Conservation (phyloP, 2,113 vertebrate species). For the Balaeniceps rex region DNA sequence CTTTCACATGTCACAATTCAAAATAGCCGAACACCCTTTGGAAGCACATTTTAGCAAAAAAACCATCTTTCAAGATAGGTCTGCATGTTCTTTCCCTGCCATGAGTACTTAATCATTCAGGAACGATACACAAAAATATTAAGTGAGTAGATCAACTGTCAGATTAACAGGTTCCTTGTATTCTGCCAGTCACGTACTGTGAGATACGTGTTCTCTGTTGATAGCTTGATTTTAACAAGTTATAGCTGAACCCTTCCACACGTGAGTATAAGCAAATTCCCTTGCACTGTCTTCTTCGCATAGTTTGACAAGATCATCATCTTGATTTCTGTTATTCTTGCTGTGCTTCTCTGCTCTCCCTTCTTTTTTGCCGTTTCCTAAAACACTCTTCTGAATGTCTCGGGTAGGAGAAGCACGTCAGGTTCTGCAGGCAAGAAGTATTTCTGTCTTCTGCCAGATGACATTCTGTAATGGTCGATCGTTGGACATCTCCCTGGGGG, state of each 20-base stretch:
- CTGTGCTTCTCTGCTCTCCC: not conserved
- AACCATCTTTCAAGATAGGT: not conserved
- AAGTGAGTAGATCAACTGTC: not conserved
- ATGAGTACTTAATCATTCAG: not conserved
- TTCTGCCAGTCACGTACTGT: not conserved
- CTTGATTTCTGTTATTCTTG: not conserved
- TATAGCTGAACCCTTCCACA: not conserved
- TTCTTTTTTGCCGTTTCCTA: not conserved
- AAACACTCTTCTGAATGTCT: not conserved
- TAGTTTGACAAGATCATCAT: not conserved
- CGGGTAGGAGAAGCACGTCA: not conserved
- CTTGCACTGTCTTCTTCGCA: not conserved
- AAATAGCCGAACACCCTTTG: not conserved
- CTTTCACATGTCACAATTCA: not conserved
- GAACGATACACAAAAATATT: not conserved
- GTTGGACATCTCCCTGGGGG: not conserved
- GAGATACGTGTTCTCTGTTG: not conserved
- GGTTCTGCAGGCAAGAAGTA: not conserved
- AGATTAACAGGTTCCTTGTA: not conserved
- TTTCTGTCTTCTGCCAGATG: not conserved
- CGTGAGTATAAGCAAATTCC: accelerated
- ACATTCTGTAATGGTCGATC: not conserved
- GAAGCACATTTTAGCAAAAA: not conserved
- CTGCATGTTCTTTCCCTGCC: not conserved
- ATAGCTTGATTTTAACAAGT: not conserved